phyloP scores from a whole-genome alignment of 2,113 vertebrate species.

The Eudyptes chrysolophus region DNA sequence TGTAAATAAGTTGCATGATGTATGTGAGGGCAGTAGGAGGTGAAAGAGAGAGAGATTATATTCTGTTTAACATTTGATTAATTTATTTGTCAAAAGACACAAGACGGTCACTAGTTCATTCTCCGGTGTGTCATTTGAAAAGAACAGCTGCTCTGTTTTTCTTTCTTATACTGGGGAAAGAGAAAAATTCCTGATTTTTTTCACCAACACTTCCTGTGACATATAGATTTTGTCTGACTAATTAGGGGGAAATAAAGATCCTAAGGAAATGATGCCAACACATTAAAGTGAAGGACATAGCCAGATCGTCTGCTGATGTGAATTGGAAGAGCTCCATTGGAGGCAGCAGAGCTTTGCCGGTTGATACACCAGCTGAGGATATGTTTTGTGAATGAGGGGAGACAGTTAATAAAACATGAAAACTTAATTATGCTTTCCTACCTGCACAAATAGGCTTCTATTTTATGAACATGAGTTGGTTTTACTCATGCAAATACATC shows the following conservation, averaged over 20 bases:
- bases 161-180: background rate
- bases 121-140: background rate
- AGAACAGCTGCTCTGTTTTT: background rate
- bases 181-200: background rate
- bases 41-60: background rate
- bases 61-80: background rate
- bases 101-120: background rate
- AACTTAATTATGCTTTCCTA: constrained; percentile 6
- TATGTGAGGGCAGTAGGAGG: background rate
- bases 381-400: background rate
- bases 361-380: background rate
- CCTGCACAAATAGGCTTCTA: background rate
- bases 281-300: background rate
- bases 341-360: background rate
- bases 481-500: background rate
- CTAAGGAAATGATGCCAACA: background rate
- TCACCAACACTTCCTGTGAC: background rate
- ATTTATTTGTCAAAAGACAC: background rate
- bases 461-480: background rate
- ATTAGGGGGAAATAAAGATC: background rate
- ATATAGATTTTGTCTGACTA: background rate
- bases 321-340: background rate
- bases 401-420: background rate
- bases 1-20: background rate
- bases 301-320: background rate